phyloP scores from a whole-genome alignment of 2,113 vertebrate genomes.

The Amphiprion percula region DNA sequence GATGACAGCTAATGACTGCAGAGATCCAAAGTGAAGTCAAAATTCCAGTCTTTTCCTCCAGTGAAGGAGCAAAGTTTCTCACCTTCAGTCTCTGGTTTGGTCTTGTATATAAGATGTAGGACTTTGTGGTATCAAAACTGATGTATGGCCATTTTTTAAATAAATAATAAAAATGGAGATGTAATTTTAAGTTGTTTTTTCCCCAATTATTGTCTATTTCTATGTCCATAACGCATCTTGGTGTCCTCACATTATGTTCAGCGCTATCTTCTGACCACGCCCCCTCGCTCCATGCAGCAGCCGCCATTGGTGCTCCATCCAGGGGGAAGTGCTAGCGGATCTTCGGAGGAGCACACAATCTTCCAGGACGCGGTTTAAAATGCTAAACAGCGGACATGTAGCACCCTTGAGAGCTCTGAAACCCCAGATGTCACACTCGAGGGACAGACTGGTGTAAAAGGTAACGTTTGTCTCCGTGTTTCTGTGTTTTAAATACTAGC shows the following conservation, averaged over 20 bases:
- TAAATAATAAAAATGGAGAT: too few relatives aligned
- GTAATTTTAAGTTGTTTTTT: too few relatives aligned
- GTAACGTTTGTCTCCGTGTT: slow-evolving; percentile 34
- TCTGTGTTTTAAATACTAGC: background rate
- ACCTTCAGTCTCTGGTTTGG: too few relatives aligned
- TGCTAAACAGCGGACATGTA: slow-evolving; percentile 33
- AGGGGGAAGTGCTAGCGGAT: slow-evolving; percentile 24
- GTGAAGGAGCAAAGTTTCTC: too few relatives aligned
- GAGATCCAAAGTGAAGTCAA: too few relatives aligned
- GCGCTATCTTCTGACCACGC: slow-evolving; percentile 32
- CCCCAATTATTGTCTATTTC: too few relatives aligned
- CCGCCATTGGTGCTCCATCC: slow-evolving; percentile 15
- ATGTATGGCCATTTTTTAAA: too few relatives aligned
- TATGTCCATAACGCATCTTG: background rate
- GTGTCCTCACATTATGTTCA: background rate
- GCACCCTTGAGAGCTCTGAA: background rate
- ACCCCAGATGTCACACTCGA: slow-evolving; percentile 14
- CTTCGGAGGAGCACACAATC: background rate
- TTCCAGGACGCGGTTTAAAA: background rate
- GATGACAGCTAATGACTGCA: too few relatives aligned
- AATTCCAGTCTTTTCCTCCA: too few relatives aligned
- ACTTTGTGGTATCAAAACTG: too few relatives aligned
- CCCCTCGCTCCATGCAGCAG: slow-evolving; percentile 18
- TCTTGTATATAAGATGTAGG: too few relatives aligned
- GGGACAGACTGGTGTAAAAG: slow-evolving; percentile 41